Conservation (phyloP, 1,140 invertebrate species). For the Antheraea mylitta region DNA sequence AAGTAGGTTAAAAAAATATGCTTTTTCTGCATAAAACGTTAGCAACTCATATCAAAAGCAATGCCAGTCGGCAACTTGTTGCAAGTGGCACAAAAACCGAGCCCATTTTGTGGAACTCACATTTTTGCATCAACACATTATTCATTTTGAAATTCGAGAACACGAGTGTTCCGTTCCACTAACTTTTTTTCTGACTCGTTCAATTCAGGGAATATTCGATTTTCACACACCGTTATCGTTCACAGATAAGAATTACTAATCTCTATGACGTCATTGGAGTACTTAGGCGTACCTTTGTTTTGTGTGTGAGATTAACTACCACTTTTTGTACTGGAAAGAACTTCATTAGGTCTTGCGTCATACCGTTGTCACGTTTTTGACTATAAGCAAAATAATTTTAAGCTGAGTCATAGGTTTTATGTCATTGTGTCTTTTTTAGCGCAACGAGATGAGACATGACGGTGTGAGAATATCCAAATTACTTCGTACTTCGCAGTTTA, state of each 20-base stretch:
- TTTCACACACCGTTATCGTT: slow-evolving; percentile 32
- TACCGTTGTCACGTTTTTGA: neutral
- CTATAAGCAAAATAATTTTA: neutral
- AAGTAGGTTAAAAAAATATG: neutral
- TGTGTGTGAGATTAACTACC: slow-evolving; percentile 5
- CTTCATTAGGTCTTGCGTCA: neutral
- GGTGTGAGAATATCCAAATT: neutral
- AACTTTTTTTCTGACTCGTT: slow-evolving; percentile 18
- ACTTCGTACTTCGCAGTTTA: neutral
- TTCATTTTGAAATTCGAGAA: slow-evolving; percentile 25
- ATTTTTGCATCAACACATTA: slow-evolving; percentile 15
- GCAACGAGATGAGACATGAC: neutral
- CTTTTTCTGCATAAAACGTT: slow-evolving; percentile 1
- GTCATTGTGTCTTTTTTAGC: slow-evolving; percentile 2
- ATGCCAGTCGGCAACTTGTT: slow-evolving; percentile 8
- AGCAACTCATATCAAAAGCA: neutral
- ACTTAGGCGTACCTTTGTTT: slow-evolving; percentile 20
- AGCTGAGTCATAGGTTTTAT: neutral
- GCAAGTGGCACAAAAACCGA: slow-evolving; percentile 20
- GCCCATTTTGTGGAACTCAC: slow-evolving; percentile 19
- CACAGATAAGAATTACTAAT: slow-evolving; percentile 46
- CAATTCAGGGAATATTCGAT: slow-evolving; percentile 23
- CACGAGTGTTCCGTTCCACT: slow-evolving; percentile 19
- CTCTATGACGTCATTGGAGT: slow-evolving; percentile 35
- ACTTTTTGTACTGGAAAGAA: neutral